Evolutionary conservation across 2,888 invertebrate species (phyloP).

Genomic region (Melinaea menophilus): DNA sequence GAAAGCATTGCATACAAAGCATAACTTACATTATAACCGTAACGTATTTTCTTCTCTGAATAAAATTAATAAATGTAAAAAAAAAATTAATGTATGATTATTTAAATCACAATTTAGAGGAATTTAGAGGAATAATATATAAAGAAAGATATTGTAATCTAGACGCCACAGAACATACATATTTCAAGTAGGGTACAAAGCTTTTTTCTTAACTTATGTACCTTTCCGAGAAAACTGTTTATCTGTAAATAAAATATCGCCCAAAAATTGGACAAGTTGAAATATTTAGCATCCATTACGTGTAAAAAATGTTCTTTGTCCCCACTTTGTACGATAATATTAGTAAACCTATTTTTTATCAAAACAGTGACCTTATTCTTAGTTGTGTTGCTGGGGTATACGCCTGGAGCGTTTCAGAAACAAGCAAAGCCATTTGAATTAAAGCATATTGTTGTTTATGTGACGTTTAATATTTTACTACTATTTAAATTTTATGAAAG

Average conservation of each 20-base stretch:
- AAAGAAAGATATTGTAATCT: not conserved
- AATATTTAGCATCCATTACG: constrained; percentile 29
- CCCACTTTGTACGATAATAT: too few relatives aligned
- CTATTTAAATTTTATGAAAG: too few relatives aligned
- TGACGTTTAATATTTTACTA: too few relatives aligned
- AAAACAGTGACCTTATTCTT: too few relatives aligned
- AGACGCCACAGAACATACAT: constrained; percentile 19
- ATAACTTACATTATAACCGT: too few relatives aligned
- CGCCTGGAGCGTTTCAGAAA: too few relatives aligned
- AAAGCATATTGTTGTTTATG: not conserved
- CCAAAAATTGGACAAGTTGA: constrained; percentile 33
- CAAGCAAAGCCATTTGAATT: too few relatives aligned
- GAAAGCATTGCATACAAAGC: too few relatives aligned
- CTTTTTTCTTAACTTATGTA: constrained; percentile 18
- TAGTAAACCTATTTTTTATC: constrained; percentile 10
- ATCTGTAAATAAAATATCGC: constrained; percentile 34
- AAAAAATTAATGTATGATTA: too few relatives aligned
- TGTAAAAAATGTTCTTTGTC: constrained; percentile 24
- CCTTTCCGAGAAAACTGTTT: constrained; percentile 18
- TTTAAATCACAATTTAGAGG: not conserved
- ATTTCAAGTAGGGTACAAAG: constrained; percentile 17
- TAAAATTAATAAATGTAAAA: too few relatives aligned
- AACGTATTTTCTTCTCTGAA: not conserved
- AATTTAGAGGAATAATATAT: not conserved
- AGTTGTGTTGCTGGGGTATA: too few relatives aligned